These are phyloP conservation scores for Allophyes oxyacanthae DNA, from an alignment of 2,888 invertebrate genomes.

Conservation along the genomic window DNA sequence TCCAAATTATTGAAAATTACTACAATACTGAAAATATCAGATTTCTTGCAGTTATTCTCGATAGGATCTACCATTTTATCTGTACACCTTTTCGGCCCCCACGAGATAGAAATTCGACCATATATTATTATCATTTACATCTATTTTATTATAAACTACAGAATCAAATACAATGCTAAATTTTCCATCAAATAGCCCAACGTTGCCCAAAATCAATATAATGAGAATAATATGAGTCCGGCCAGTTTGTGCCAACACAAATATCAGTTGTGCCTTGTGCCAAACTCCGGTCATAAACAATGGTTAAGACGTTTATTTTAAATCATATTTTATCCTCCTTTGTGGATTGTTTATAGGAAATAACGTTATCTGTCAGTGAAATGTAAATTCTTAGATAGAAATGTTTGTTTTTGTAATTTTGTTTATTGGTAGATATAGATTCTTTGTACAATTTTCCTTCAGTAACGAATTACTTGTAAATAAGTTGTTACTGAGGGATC, in stretches of 20 bases:
- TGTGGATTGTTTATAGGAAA: slow-evolving; percentile 47
- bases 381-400: slow-evolving; percentile 12
- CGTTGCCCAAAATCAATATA: slow-evolving; percentile 33
- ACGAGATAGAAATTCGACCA: too few species aligned
- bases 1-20: too few species aligned
- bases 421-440: too few species aligned
- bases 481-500: too few species aligned
- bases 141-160: slow-evolving; percentile 9
- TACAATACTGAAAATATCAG: too few species aligned
- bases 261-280: slow-evolving; percentile 43
- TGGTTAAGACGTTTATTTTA: slow-evolving; percentile 47
- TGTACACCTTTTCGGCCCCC: too few species aligned
- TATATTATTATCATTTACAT: too few species aligned
- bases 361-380: slow-evolving; percentile 17
- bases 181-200: slow-evolving; percentile 20
- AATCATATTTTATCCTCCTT: slow-evolving; percentile 52
- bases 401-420: slow-evolving; percentile 4
- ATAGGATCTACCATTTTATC: too few species aligned
- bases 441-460: too few species aligned
- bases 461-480: too few species aligned
- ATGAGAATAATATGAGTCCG: slow-evolving; percentile 48
- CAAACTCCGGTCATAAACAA: slow-evolving; percentile 49
- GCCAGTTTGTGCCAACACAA: slow-evolving; percentile 47
- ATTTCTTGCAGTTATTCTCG: too few species aligned
- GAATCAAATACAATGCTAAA: slow-evolving; percentile 18